Base-by-base conservation (phyloP, 1,140 invertebrate genomes). In the Pogonomyrmex barbatus region DNA sequence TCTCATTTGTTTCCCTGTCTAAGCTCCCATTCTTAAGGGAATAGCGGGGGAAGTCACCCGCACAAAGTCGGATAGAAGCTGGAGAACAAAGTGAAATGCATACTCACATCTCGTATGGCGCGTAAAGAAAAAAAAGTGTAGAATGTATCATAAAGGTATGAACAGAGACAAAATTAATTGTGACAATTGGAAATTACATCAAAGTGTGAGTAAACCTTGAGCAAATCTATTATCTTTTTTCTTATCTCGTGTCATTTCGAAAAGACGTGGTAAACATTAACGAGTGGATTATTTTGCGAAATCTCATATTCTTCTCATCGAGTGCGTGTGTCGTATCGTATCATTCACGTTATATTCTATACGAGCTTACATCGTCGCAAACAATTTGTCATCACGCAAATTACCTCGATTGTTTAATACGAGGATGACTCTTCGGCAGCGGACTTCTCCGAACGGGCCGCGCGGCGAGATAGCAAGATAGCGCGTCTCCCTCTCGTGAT, bases 1-100 rank as follows among this genome's bases (percentile, higher is more conserved):
- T 86, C 85, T 83, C 89, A 90, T 90, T 90, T 91, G 84, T 89
- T 89, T 89, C 85, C 88, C 70, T 89, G 88, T 83, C 77, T 75
- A 65, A 39, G 87, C 84, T 73, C 84, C 87, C 77, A 86, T 89
- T 89, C 65, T 62, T 17, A 50, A 39, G 30, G 33, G 45, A 52
- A 45, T 17, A 58, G 9, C 56, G 39, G 39, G 47, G 56, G 68
- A 60, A 60, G 52, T 87, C 88, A 83, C 88, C 88, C 88, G 86
- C 88, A 68, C 88, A 78, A 63, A 87, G 75, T 89, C 76, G 30
- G 52, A 73, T 68, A 82, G 67, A 68, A 68, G 42, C 24, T 30
- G 65, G 50, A 47, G 68, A 60, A 83, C 10, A 65, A 45, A 58
- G 52, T 70, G 65, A 70, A 56, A 56, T 45, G 50, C 30, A 75